phyloP scores from a whole-genome alignment of 2,797 vertebrate genomes.

The Graptemys geographica region DNA sequence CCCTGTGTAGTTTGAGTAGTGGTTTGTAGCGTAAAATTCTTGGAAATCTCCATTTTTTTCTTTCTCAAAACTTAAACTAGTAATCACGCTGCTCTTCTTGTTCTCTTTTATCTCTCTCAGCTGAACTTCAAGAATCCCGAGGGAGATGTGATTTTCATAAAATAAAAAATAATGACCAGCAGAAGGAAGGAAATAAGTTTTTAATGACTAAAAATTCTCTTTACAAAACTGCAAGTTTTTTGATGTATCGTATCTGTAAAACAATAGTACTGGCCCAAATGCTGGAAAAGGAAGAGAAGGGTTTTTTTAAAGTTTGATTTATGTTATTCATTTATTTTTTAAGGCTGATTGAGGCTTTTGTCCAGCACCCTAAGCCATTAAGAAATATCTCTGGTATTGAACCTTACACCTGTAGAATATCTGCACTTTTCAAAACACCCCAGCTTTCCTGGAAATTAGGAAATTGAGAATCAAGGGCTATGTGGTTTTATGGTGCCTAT shows the following conservation, averaged over 20 bases:
- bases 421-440: not conserved
- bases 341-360: not conserved
- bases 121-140: constrained; percentile 74
- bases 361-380: not conserved
- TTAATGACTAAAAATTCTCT: constrained; percentile 68
- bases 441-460: not conserved
- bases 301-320: not conserved
- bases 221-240: constrained; percentile 38
- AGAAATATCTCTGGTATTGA: not conserved
- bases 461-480: fast-evolving
- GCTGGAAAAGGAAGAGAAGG: not conserved
- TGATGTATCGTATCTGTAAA: not conserved
- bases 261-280: constrained; percentile 14
- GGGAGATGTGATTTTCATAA: constrained; percentile 79
- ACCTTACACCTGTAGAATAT: not conserved
- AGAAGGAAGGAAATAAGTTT: constrained; percentile 74
- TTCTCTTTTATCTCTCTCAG: constrained; percentile 80
- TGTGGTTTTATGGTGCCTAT: not conserved
- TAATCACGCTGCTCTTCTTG: constrained; percentile 48
- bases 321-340: not conserved
- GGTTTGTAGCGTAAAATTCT: constrained; percentile 62
- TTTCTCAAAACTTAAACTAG: constrained; percentile 62
- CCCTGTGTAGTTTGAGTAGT: constrained; percentile 44
- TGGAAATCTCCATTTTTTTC: constrained; percentile 69
- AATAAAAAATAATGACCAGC: constrained; percentile 77